phyloP scores from a whole-genome alignment of 1,140 invertebrate genomes.

The Camponotus floridanus region DNA sequence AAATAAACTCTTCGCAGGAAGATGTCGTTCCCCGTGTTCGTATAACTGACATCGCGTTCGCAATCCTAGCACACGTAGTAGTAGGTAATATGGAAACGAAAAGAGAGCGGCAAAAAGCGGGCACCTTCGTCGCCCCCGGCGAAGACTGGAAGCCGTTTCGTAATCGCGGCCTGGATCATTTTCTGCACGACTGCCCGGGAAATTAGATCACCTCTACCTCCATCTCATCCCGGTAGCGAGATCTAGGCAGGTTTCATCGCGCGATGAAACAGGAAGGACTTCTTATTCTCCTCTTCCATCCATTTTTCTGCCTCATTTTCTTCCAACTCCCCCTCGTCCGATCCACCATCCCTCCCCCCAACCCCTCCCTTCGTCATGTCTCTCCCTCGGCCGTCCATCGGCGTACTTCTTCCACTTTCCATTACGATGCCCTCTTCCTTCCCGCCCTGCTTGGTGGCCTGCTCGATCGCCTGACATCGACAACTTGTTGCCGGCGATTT shows the following conservation, averaged over 20 bases:
- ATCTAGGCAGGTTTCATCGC: constrained; percentile 76
- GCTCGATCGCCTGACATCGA: constrained; percentile 68
- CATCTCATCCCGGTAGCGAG: constrained; percentile 83
- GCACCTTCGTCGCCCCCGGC: constrained; percentile 79
- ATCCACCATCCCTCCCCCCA: constrained; percentile 44
- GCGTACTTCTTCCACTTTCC: constrained; percentile 59
- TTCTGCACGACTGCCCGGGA: constrained; percentile 86
- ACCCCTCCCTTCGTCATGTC: constrained; percentile 38
- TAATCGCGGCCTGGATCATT: constrained; percentile 85
- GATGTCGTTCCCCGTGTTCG: constrained; percentile 18
- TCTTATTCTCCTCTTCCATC: constrained; percentile 67
- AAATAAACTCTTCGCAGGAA: constrained; percentile 22
- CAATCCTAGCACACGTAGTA: constrained; percentile 76
- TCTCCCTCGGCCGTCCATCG: background rate
- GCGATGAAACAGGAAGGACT: constrained; percentile 81
- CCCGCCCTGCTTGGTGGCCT: constrained; percentile 7
- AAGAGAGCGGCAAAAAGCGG: constrained; percentile 78
- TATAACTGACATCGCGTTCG: constrained; percentile 70
- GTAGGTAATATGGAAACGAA: constrained; percentile 77
- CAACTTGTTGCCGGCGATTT: constrained; percentile 82
- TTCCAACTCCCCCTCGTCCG: constrained; percentile 40
- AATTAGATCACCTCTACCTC: constrained; percentile 86
- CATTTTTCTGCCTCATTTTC: constrained; percentile 40
- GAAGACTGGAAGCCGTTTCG: constrained; percentile 86
- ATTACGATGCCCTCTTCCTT: constrained; percentile 41